Evolutionary conservation across 2,797 vertebrate species (phyloP).

Genomic region (Melanotaenia nigrans): DNA sequence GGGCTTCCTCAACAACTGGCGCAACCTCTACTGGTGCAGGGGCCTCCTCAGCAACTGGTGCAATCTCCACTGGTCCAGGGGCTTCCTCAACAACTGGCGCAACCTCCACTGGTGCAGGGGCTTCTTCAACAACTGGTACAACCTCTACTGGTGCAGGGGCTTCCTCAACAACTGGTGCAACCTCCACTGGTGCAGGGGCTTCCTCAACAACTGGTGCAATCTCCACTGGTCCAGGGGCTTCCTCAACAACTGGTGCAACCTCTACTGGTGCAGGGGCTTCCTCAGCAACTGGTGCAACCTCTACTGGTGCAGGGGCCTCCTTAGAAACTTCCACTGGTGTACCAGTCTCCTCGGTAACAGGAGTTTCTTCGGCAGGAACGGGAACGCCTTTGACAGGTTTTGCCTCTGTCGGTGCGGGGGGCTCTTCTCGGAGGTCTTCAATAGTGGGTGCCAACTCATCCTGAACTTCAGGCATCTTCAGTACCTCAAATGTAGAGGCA

Average conservation of each 20-base stretch:
- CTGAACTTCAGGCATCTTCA: conserved; percentile 28
- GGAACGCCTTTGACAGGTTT: conserved; percentile 7
- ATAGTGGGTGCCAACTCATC: conserved; percentile 20
- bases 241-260: no score
- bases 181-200: no score
- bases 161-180: no score
- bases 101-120: no score
- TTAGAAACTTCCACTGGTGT: background rate
- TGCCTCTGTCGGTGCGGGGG: conserved; percentile 1
- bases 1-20: background rate
- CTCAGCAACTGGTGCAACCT: background rate
- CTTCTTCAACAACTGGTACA: no score
- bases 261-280: no score
- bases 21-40: background rate
- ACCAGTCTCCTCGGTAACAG: conserved; percentile 5
- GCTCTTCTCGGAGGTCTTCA: conserved; percentile 28
- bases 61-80: background rate
- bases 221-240: no score
- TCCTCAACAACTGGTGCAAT: no score
- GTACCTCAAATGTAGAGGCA: conserved; percentile 57
- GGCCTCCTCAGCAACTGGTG: conserved; percentile 5
- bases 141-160: no score
- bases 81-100: conserved; percentile 2
- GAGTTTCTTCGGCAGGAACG: background rate
- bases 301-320: conserved; percentile 15